phyloP scores from a whole-genome alignment of 2,113 vertebrate species.

The Zosterops japonicus region DNA sequence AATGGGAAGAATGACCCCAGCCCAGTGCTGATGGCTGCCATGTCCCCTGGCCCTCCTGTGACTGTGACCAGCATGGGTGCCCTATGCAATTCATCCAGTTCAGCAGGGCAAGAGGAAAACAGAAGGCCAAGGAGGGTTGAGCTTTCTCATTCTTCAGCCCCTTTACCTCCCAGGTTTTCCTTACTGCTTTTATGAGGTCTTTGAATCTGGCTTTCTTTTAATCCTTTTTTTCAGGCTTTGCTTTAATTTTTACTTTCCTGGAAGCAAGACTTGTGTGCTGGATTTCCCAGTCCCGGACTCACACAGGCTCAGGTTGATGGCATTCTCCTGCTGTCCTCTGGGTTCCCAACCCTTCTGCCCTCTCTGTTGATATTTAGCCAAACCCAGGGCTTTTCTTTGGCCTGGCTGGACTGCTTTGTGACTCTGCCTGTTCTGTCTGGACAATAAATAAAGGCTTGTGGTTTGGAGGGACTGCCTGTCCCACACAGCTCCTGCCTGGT shows the following conservation, averaged over 20 bases:
- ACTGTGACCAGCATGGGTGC: background rate
- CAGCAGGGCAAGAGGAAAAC: background rate
- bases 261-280: background rate
- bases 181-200: background rate
- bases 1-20: background rate
- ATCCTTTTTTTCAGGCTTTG: background rate
- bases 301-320: background rate
- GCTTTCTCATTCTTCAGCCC: background rate
- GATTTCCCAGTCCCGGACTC: background rate
- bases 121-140: background rate
- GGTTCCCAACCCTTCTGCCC: background rate
- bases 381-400: background rate
- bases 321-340: background rate
- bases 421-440: background rate
- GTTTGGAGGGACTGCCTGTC: background rate
- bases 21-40: background rate
- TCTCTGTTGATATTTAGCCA: background rate
- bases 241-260: background rate
- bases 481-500: background rate
- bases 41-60: background rate
- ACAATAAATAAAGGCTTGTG: slow-evolving; percentile 3
- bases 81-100: background rate
- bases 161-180: background rate
- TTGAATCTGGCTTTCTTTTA: background rate
- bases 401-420: background rate